These are phyloP conservation scores for Cyprinodon diabolis DNA, from an alignment of 2,797 vertebrate species.

Conservation along the genomic window DNA sequence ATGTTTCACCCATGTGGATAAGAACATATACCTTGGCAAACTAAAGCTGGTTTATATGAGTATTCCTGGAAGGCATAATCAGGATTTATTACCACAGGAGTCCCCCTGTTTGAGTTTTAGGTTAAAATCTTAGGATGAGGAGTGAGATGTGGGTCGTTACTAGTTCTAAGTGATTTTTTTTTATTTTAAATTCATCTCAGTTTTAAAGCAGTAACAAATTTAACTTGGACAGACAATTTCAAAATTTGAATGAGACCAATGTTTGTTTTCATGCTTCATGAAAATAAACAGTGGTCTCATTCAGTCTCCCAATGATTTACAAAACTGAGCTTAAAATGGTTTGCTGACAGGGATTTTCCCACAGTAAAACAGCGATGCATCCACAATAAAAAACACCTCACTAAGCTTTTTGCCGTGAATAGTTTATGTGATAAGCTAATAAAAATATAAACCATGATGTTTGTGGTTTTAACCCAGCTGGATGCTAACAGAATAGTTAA, in stretches of 20 bases:
- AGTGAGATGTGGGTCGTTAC: not conserved
- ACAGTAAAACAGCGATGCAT: slow-evolving; percentile 13
- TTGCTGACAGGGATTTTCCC: slow-evolving; percentile 14
- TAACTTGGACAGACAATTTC: not conserved
- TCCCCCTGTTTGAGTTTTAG: not conserved
- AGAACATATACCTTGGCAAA: slow-evolving; percentile 37
- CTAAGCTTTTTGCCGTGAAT: slow-evolving; percentile 4
- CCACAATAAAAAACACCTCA: slow-evolving; percentile 11
- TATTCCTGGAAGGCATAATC: slow-evolving; percentile 8
- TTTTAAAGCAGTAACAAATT: not conserved
- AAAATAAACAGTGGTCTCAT: slow-evolving; percentile 4
- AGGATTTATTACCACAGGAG: slow-evolving; percentile 16
- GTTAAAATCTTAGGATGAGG: slow-evolving; percentile 8
- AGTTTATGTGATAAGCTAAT: not conserved
- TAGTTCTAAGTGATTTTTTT: too few species aligned
- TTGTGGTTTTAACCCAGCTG: not conserved
- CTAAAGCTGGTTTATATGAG: slow-evolving; percentile 9
- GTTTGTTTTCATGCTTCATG: not conserved
- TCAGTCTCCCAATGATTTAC: slow-evolving; percentile 13
- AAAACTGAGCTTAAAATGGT: slow-evolving; percentile 8
- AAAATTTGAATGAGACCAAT: not conserved
- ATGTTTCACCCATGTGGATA: slow-evolving; percentile 20
- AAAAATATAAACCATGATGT: not conserved
- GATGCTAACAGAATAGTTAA: not conserved
- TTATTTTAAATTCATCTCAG: not conserved